Percentiles rank a stretch among this genome's conserved stretches.
phyloP scores from a whole-genome alignment of 2,113 vertebrate genomes.

The Hydrochoerus hydrochaeris region DNA sequence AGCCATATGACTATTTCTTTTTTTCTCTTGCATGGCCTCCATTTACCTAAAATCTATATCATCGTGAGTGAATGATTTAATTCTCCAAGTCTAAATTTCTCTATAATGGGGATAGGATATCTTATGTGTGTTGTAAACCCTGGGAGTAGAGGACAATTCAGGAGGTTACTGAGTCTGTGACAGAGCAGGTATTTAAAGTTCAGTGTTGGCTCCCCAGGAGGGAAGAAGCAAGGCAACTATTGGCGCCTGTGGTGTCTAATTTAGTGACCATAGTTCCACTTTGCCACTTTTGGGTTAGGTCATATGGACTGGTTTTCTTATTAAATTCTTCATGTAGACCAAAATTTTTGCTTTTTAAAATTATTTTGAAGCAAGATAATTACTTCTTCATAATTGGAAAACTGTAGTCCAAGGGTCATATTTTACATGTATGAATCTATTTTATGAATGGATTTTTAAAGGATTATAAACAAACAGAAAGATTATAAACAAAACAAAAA shows the following conservation, averaged over 20 bases:
- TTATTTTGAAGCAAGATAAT: neutral
- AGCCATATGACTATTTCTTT: neutral
- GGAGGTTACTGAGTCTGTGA: neutral
- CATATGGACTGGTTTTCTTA: neutral
- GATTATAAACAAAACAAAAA: neutral
- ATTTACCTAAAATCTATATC: neutral
- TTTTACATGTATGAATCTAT: neutral
- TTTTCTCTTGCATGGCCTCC: neutral
- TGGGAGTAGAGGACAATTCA: fast-evolving
- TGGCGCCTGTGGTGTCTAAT: neutral
- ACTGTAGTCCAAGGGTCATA: neutral
- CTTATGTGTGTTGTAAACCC: neutral
- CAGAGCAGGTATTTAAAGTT: no score
- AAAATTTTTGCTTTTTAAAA: neutral
- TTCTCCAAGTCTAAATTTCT: neutral
- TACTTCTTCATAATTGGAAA: neutral
- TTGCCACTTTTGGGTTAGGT: neutral
- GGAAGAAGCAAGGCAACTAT: neutral
- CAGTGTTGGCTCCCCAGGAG: no score
- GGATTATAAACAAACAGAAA: neutral
- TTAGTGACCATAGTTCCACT: neutral
- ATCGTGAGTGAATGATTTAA: neutral
- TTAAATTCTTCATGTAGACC: neutral
- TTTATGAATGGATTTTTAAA: neutral
- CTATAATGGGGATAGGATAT: neutral